Evolutionary conservation across 2,888 invertebrate species (phyloP), one percentile per base, ranked within the genome.

Genomic region (Macrosiphum euphorbiae): DNA sequence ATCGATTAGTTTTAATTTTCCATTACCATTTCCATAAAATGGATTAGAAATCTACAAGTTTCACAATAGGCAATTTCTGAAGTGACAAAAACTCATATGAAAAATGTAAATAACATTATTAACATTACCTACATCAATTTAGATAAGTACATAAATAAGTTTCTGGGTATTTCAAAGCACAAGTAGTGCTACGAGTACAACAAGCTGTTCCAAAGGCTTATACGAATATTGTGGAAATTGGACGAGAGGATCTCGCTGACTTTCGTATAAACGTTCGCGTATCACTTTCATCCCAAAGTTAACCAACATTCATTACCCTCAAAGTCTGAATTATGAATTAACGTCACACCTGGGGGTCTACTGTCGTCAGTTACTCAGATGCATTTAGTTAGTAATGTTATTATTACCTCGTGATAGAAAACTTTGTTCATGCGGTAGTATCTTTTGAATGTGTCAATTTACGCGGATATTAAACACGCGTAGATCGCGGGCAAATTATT

Each of bases 281-380:
- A 78, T 90, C 50, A 90, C 67, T 90, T 90, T 90, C 90, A 67
- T 67, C 67, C 58, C 24, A 78, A 67, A 90, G 90, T 90, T 90
- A 67, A 78, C 67, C 50, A 78, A 67, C 67, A 90, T 90, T 67
- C 90, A 90, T 90, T 90, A 90, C 67, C 67, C 67, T 50, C 67
- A 11, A 78, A 90, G 67, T 90, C 90, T 90, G 90, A 90, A 90
- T 90, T 90, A 90, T 90, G 90, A 90, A 78, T 90, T 78, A 90
- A 90, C 50, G 50, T 78, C 90, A 90, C 67, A 90, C 90, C 90
- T 90, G 35, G 47, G 67, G 67, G 35, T 89, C 67, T 90, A 78
- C 90, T 67, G 67, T 50, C 47, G 67, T 90, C 67, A 35, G 90
- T 78, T 90, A 67, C 90, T 90, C 90, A 35, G 90, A 90, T 90